phyloP scores from a whole-genome alignment of 2,888 invertebrate genomes.

The Ophion obscuratus region DNA sequence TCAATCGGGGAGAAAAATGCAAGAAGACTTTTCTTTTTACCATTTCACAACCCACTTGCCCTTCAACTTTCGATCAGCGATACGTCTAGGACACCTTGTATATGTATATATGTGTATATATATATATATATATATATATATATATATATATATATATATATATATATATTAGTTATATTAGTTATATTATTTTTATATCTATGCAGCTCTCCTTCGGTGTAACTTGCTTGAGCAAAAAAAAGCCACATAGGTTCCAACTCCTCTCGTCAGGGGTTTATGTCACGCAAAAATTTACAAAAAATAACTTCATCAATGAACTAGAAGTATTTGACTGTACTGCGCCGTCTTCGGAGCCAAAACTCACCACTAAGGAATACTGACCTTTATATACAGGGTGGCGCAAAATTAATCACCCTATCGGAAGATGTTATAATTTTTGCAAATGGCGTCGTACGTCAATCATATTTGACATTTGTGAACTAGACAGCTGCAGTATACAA shows the following conservation, averaged over 20 bases:
- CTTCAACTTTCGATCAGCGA: neutral
- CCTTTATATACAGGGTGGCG: too few species aligned
- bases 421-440: too few species aligned
- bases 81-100: neutral
- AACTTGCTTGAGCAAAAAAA: neutral
- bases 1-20: neutral
- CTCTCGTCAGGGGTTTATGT: slow-evolving; percentile 9
- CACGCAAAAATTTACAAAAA: slow-evolving; percentile 25
- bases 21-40: neutral
- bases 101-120: neutral
- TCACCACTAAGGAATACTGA: slow-evolving; percentile 42
- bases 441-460: too few species aligned
- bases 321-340: slow-evolving; percentile 29
- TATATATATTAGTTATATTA: slow-evolving; percentile 10
- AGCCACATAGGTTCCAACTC: slow-evolving; percentile 13
- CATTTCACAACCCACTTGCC: neutral
- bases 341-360: slow-evolving; percentile 29
- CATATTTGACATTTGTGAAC: too few species aligned
- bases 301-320: neutral
- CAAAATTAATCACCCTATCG: too few species aligned
- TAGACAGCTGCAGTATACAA: too few species aligned
- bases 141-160: too few species aligned
- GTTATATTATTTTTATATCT: slow-evolving; percentile 44
- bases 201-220: slow-evolving; percentile 13
- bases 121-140: too few species aligned